These are phyloP conservation scores for Carassius carassius DNA, from an alignment of 2,113 vertebrate species.

Conservation along the genomic window DNA sequence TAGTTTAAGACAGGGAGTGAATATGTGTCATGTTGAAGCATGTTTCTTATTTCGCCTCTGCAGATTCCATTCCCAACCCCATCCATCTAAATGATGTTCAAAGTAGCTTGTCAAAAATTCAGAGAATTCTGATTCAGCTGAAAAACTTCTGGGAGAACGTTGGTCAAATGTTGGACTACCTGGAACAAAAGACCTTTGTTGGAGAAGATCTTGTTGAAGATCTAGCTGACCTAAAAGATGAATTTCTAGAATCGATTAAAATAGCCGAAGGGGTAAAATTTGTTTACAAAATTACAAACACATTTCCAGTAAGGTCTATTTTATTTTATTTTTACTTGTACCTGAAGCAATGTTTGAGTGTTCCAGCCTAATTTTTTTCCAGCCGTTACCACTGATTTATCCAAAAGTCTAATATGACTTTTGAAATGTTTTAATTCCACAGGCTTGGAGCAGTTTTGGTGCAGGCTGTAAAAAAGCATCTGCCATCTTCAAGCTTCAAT, in stretches of 20 bases:
- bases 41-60: not conserved
- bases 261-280: not conserved
- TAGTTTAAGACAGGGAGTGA: too few species aligned
- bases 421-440: not conserved
- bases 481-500: slow-evolving; percentile 14
- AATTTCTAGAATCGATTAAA: not conserved
- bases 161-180: not conserved
- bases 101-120: not conserved
- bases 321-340: not conserved
- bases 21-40: not conserved
- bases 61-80: slow-evolving; percentile 6
- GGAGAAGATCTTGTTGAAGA: not conserved
- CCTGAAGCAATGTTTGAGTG: too few species aligned
- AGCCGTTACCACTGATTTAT: not conserved
- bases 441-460: slow-evolving; percentile 25
- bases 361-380: too few species aligned
- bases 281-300: not conserved
- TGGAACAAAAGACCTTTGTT: slow-evolving; percentile 1
- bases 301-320: not conserved
- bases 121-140: not conserved
- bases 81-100: not conserved
- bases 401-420: not conserved
- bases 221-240: not conserved
- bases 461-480: not conserved
- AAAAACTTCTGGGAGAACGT: not conserved